Conservation (phyloP, 2,888 invertebrate genomes). For the Tridacna crocea region DNA sequence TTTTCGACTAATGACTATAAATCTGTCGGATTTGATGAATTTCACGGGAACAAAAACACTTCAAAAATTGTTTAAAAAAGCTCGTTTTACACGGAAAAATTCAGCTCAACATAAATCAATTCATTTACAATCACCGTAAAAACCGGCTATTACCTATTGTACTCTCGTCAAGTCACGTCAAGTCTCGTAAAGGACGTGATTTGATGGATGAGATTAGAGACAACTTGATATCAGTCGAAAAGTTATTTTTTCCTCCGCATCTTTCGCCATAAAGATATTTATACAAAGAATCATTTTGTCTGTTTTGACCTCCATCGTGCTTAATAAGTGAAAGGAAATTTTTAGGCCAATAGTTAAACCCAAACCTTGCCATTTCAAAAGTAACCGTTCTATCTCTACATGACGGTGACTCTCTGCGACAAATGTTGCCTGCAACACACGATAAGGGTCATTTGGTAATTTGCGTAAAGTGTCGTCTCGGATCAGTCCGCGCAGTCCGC, state of each 20-base stretch:
- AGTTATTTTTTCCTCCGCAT: slow-evolving; percentile 2
- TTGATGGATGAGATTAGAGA: slow-evolving; percentile 44
- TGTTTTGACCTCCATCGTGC: no score
- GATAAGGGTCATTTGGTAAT: no score
- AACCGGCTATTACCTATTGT: slow-evolving; percentile 49
- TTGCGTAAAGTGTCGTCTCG: no score
- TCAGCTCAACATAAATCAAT: slow-evolving; percentile 34
- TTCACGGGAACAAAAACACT: slow-evolving; percentile 20
- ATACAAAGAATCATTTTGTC: no score
- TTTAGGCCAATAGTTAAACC: no score
- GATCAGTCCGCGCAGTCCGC: no score
- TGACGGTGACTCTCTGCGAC: no score
- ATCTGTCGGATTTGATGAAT: slow-evolving; percentile 14
- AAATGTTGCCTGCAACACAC: no score
- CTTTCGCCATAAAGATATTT: background rate
- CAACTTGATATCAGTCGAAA: slow-evolving; percentile 25
- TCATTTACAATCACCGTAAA: slow-evolving; percentile 14
- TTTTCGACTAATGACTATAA: slow-evolving; percentile 18
- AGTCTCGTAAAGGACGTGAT: slow-evolving; percentile 34
- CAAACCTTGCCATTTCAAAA: no score
- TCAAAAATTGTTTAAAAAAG: slow-evolving; percentile 15
- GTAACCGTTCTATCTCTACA: no score
- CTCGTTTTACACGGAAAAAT: slow-evolving; percentile 14
- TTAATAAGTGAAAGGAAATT: no score
- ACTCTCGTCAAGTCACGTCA: slow-evolving; percentile 29